These are phyloP conservation scores for Numenius arquata DNA, from an alignment of 2,113 vertebrate genomes.

Conservation along the genomic window DNA sequence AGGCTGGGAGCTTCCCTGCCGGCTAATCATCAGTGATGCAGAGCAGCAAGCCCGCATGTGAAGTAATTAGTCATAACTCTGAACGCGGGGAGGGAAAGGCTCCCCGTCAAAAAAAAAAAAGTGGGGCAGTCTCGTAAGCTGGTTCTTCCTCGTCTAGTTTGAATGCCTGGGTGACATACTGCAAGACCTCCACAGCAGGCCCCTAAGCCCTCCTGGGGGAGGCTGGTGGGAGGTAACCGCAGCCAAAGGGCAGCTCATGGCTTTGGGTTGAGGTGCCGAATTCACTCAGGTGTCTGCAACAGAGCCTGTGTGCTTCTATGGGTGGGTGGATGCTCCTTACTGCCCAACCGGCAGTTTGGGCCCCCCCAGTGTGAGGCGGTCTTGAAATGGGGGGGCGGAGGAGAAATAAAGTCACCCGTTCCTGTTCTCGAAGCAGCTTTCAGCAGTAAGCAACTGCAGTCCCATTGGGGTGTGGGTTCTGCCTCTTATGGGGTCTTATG, in stretches of 20 bases:
- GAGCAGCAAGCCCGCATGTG: background rate
- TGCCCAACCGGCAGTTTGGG: background rate
- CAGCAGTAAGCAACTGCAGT: background rate
- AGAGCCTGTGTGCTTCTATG: background rate
- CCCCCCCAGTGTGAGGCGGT: background rate
- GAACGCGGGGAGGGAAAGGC: background rate
- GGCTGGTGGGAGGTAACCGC: background rate
- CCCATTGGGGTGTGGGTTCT: background rate
- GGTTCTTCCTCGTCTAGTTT: background rate
- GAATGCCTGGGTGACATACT: background rate
- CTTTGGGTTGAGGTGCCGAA: background rate
- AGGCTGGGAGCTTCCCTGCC: background rate
- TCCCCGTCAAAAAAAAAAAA: background rate
- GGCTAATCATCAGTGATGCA: constrained; percentile 9
- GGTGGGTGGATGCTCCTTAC: background rate
- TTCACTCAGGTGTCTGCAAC: fast-evolving
- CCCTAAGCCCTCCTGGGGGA: background rate
- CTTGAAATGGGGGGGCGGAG: background rate
- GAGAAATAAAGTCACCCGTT: background rate
- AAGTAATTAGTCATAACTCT: constrained; percentile 29
- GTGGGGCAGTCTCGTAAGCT: background rate
- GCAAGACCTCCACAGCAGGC: background rate
- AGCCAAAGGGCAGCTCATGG: fast-evolving
- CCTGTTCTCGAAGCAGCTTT: background rate
- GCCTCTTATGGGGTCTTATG: background rate